Evolutionary conservation across 2,113 vertebrate genomes (phyloP).

Genomic region (Amphilophus citrinellus): DNA sequence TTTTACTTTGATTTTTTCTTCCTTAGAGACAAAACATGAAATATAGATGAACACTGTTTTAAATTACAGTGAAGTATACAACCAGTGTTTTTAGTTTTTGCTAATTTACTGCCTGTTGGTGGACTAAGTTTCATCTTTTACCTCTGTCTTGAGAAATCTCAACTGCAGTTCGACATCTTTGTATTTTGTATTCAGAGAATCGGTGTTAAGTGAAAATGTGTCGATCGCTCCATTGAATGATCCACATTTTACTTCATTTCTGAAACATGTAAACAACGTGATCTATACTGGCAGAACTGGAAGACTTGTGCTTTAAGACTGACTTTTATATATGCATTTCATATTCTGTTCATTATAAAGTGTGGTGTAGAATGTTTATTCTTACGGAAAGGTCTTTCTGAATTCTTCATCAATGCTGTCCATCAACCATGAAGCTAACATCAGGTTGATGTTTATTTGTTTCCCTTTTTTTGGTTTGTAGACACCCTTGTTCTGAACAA

Average conservation of each 20-base stretch:
- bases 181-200: neutral
- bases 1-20: slow-evolving; percentile 3
- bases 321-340: neutral
- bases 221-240: slow-evolving; percentile 34
- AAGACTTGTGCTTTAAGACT: neutral
- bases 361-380: neutral
- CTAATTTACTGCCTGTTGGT: neutral
- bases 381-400: slow-evolving; percentile 60
- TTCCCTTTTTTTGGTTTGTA: neutral
- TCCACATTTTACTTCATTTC: slow-evolving; percentile 29
- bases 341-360: neutral
- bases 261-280: slow-evolving; percentile 1
- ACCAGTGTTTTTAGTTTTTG: neutral
- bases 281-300: rapidly evolving
- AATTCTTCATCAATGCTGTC: slow-evolving; percentile 57
- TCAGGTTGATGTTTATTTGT: slow-evolving; percentile 27
- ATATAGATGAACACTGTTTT: neutral
- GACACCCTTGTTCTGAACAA: slow-evolving; percentile 11
- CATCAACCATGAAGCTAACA: no score
- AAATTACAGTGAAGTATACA: no score
- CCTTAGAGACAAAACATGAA: neutral
- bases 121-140: neutral
- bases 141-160: slow-evolving; percentile 30
- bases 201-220: slow-evolving; percentile 39
- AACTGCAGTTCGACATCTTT: slow-evolving; percentile 21